Conservation (phyloP, 1,140 invertebrate species). For the Maniola jurtina region DNA sequence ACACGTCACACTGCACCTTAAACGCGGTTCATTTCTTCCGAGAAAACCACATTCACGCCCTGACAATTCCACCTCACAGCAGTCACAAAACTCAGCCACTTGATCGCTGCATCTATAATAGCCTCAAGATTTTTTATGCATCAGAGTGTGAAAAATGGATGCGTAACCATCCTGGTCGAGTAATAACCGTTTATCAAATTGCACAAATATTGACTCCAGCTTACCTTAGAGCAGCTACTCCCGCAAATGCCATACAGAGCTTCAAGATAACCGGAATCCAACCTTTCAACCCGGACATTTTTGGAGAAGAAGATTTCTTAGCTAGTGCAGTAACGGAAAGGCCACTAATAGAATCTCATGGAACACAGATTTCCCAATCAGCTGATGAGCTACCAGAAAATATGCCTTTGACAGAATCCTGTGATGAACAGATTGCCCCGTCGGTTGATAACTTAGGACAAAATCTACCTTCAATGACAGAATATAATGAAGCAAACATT, state of each 20-base stretch:
- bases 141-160: constrained; percentile 31
- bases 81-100: constrained; percentile 61
- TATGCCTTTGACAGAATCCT: too few relatives aligned
- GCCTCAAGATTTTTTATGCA: constrained; percentile 22
- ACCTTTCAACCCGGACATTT: too few relatives aligned
- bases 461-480: too few relatives aligned
- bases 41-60: constrained; percentile 44
- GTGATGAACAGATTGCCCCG: too few relatives aligned
- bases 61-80: constrained; percentile 68
- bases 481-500: too few relatives aligned
- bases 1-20: constrained; percentile 39
- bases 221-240: constrained; percentile 11
- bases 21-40: constrained; percentile 32
- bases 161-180: constrained; percentile 22
- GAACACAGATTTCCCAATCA: too few relatives aligned
- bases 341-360: too few relatives aligned
- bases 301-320: too few relatives aligned
- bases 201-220: constrained; percentile 8
- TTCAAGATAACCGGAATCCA: constrained; percentile 19
- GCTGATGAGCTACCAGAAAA: too few relatives aligned
- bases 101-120: constrained; percentile 36
- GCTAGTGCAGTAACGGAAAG: too few relatives aligned
- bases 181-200: constrained; percentile 17
- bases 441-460: too few relatives aligned
- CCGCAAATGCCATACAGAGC: constrained; percentile 9